Evolutionary conservation across 2,797 vertebrate species (phyloP).

Genomic region (Muscicapa striata): DNA sequence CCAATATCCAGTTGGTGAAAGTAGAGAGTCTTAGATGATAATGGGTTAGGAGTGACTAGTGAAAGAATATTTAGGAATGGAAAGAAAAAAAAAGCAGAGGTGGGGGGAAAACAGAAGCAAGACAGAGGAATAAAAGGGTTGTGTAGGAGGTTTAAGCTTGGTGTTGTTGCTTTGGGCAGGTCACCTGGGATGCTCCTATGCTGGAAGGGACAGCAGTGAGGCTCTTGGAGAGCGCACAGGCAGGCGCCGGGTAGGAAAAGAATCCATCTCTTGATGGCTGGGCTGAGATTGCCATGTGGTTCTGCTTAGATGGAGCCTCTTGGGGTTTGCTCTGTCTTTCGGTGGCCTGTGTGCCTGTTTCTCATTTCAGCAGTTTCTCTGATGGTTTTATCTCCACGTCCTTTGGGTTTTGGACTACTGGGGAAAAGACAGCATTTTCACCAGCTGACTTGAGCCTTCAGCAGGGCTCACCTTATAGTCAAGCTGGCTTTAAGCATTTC

Average conservation of each 20-base stretch:
- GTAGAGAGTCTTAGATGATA: neutral
- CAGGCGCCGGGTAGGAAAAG: neutral
- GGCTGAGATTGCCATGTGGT: neutral
- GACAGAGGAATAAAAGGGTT: neutral
- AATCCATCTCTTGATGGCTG: neutral
- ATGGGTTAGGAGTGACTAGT: neutral
- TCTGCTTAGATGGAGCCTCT: constrained; percentile 29
- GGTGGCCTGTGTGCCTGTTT: constrained; percentile 35
- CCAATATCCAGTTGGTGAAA: neutral
- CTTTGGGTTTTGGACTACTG: constrained; percentile 13
- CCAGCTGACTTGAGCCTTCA: constrained; percentile 26
- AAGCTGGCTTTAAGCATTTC: constrained; percentile 6
- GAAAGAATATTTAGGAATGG: neutral
- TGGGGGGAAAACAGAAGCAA: neutral
- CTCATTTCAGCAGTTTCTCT: constrained; percentile 41
- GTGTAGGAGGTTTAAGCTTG: neutral
- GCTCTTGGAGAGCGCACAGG: neutral
- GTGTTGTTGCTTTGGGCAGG: neutral
- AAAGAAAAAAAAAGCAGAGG: neutral
- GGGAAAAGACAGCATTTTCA: neutral
- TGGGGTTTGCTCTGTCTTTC: neutral
- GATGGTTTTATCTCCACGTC: constrained; percentile 17
- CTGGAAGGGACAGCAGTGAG: neutral
- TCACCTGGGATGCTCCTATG: neutral
- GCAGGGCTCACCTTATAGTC: neutral